These are phyloP conservation scores for Lacerta agilis DNA, from an alignment of 2,797 vertebrate genomes.

Conservation along the genomic window DNA sequence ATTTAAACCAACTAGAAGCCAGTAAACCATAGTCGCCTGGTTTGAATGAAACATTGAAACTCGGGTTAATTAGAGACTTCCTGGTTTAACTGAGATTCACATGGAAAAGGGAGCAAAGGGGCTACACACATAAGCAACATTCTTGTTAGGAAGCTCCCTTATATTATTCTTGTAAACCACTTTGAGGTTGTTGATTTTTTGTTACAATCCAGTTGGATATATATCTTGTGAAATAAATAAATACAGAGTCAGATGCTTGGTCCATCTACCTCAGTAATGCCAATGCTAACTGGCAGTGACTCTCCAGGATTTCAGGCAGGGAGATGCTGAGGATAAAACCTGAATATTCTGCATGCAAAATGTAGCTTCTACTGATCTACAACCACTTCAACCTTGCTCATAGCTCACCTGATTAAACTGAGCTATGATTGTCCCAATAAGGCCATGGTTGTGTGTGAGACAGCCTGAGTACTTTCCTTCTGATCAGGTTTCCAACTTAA, in stretches of 20 bases:
- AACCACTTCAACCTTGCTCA: too few relatives aligned
- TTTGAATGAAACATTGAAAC: not conserved
- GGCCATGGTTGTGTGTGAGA: not conserved
- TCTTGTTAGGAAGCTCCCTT: not conserved
- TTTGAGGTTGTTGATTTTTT: too few relatives aligned
- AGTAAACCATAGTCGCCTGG: not conserved
- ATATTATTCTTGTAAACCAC: too few relatives aligned
- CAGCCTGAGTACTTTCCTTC: conserved; percentile 41
- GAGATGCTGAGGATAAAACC: too few relatives aligned
- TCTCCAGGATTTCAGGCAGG: too few relatives aligned
- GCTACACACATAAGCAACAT: not conserved
- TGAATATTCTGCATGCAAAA: too few relatives aligned
- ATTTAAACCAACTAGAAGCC: not conserved
- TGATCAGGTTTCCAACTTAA: conserved; percentile 51
- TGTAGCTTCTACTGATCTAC: too few relatives aligned
- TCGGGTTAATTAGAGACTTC: not conserved
- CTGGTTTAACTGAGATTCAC: not conserved
- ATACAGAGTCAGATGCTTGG: too few relatives aligned
- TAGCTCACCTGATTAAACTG: not conserved
- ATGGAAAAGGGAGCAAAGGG: not conserved
- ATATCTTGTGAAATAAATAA: too few relatives aligned
- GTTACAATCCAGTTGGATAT: too few relatives aligned
- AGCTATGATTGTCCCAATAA: not conserved
- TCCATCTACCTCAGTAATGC: too few relatives aligned
- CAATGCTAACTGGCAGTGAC: too few relatives aligned